These are phyloP conservation scores for Nomada fucata DNA, from an alignment of 2,888 invertebrate genomes.

Conservation along the genomic window DNA sequence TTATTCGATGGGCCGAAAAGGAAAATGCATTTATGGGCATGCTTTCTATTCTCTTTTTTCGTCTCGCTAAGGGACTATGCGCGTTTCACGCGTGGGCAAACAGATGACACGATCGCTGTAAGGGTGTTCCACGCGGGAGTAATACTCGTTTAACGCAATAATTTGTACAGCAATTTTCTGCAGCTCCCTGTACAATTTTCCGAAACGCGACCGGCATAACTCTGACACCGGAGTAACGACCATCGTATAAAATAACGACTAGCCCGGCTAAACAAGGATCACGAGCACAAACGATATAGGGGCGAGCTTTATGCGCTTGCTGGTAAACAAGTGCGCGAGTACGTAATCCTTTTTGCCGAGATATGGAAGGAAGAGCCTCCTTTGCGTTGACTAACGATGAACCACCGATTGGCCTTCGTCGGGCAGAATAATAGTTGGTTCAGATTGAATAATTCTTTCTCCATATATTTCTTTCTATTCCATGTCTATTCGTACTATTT, in stretches of 20 bases:
- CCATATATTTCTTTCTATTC: no score
- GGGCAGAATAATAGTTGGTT: no score
- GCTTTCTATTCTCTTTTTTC: no score
- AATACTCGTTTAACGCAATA: slow-evolving; percentile 25
- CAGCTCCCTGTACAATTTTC: not conserved
- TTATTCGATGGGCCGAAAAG: no score
- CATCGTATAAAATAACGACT: slow-evolving; percentile 20
- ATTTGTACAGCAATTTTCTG: slow-evolving; percentile 28
- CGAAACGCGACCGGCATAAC: slow-evolving; percentile 30
- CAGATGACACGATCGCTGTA: not conserved
- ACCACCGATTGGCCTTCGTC: no score
- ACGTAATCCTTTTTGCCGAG: slow-evolving; percentile 5
- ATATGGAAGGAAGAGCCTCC: no score
- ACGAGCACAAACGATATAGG: slow-evolving; percentile 5
- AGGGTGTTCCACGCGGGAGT: not conserved
- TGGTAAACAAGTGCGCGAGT: not conserved
- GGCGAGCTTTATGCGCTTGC: not conserved
- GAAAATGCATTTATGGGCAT: no score
- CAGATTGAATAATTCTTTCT: no score
- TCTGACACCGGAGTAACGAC: slow-evolving; percentile 2
- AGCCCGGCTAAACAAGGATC: slow-evolving; percentile 4
- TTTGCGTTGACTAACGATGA: no score
- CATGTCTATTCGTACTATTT: no score
- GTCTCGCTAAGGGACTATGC: no score
- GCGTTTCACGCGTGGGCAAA: slow-evolving; percentile 10